These are phyloP conservation scores for Casuarius casuarius DNA, from an alignment of 2,113 vertebrate species.

Conservation along the genomic window DNA sequence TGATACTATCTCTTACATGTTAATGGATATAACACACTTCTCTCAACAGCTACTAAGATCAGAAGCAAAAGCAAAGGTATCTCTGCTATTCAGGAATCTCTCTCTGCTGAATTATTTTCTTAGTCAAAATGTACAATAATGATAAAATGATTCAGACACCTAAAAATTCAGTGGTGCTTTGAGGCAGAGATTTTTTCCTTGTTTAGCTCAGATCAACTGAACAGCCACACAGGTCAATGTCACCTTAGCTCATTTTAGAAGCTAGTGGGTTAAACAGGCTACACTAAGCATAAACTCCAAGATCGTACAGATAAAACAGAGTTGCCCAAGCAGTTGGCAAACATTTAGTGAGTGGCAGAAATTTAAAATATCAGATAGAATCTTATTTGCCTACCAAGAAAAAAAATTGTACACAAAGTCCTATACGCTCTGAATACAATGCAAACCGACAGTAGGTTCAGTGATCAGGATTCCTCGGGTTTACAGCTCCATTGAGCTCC, in stretches of 20 bases:
- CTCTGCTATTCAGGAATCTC: not conserved
- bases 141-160: not conserved
- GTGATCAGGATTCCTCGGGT: fast-evolving
- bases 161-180: not conserved
- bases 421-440: not conserved
- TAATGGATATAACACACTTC: not conserved
- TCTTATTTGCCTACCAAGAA: not conserved
- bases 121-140: not conserved
- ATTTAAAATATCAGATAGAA: not conserved
- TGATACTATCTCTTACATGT: not conserved
- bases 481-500: not conserved
- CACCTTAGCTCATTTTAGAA: not conserved
- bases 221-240: not conserved
- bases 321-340: fast-evolving
- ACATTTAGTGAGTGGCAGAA: not conserved
- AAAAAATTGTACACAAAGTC: fast-evolving
- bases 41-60: not conserved
- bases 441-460: not conserved
- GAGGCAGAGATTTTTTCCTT: fast-evolving
- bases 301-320: fast-evolving
- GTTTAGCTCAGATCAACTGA: not conserved
- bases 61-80: not conserved
- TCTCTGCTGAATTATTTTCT: not conserved
- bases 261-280: not conserved
- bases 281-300: fast-evolving